These are phyloP conservation scores for Drosophila mettleri DNA, from an alignment of 2,888 invertebrate genomes.

Conservation along the genomic window DNA sequence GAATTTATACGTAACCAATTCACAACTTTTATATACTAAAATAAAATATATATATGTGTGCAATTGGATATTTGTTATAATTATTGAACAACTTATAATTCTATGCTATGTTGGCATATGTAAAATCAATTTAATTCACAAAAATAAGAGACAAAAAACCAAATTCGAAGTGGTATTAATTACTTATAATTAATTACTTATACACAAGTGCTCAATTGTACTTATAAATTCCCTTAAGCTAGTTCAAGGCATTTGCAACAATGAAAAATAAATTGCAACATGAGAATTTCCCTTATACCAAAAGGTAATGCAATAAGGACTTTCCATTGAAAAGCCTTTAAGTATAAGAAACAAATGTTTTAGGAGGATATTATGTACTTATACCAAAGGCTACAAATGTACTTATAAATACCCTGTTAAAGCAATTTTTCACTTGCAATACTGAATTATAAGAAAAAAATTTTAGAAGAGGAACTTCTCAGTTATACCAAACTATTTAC, in stretches of 20 bases:
- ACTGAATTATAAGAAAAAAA: neutral
- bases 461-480: neutral
- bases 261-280: too few species aligned
- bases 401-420: neutral
- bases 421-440: neutral
- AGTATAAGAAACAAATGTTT: too few species aligned
- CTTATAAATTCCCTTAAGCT: too few species aligned
- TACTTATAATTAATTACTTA: neutral
- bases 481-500: neutral
- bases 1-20: neutral
- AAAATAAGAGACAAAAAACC: too few species aligned
- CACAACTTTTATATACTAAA: neutral
- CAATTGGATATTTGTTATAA: too few species aligned
- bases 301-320: too few species aligned
- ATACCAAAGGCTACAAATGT: neutral
- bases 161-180: neutral
- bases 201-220: neutral
- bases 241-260: too few species aligned
- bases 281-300: too few species aligned
- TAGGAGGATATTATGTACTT: too few species aligned
- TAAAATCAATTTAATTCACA: neutral
- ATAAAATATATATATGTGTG: too few species aligned
- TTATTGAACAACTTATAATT: neutral
- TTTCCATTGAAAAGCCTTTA: too few species aligned
- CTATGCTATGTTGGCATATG: neutral